Evolutionary conservation across 2,797 vertebrate genomes (phyloP).

Genomic region (Tympanoctomys barrerae): DNA sequence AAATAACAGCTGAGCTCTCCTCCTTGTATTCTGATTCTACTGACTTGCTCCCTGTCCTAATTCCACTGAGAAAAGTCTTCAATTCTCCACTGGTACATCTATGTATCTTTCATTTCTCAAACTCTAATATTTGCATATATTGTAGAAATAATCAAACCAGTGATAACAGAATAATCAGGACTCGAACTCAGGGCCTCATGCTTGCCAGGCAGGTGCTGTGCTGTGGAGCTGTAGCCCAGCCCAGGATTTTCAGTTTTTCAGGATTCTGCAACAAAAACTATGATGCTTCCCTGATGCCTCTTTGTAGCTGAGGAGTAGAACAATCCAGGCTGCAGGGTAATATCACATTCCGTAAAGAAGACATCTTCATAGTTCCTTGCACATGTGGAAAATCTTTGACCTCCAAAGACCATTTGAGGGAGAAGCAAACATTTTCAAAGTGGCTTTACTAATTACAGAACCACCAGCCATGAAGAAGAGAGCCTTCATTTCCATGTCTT

Average conservation of each 20-base stretch:
- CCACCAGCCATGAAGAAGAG: background rate
- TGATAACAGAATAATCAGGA: slow-evolving; percentile 7
- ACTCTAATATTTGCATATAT: background rate
- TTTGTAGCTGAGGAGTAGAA: background rate
- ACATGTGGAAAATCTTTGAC: background rate
- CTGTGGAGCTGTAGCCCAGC: no score
- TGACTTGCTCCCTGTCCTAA: background rate
- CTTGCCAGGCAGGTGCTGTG: no score
- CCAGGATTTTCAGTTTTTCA: background rate
- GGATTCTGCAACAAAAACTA: background rate
- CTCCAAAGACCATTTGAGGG: background rate
- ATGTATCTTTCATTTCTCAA: background rate
- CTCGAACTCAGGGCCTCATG: no score
- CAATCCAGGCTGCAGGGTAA: background rate
- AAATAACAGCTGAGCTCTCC: background rate
- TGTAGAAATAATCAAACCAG: slow-evolving; percentile 11
- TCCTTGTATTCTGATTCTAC: background rate
- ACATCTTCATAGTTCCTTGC: background rate
- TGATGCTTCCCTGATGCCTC: background rate
- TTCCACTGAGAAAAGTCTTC: slow-evolving; percentile 19
- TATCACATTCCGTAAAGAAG: background rate
- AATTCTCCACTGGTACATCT: background rate
- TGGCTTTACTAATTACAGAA: background rate
- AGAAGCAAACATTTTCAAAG: background rate
- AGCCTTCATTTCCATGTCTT: background rate